These are phyloP conservation scores for Myxocyprinus asiaticus DNA, from an alignment of 2,113 vertebrate species.

Conservation along the genomic window DNA sequence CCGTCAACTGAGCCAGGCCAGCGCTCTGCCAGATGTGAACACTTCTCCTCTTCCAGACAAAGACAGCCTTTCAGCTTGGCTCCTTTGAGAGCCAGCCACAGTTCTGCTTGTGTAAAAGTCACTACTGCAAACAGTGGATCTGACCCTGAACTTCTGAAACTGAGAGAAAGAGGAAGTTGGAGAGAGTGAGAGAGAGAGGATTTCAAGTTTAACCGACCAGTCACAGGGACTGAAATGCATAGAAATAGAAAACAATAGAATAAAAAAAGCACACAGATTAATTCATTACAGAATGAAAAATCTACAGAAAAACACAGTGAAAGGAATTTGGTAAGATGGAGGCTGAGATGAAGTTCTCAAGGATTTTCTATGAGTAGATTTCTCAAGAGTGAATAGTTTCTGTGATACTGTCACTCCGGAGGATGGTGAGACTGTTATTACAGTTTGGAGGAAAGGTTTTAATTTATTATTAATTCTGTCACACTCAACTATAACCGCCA, in stretches of 20 bases:
- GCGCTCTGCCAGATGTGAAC: conserved; percentile 49
- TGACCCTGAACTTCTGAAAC: conserved; percentile 42
- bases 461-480: conserved; percentile 47
- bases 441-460: conserved; percentile 39
- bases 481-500: background rate
- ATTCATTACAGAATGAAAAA: conserved; percentile 28
- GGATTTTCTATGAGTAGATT: conserved; percentile 14
- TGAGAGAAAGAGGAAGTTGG: conserved; percentile 8
- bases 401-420: background rate
- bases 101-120: conserved; percentile 48
- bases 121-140: conserved; percentile 37
- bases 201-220: conserved; percentile 19
- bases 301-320: background rate
- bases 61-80: conserved; percentile 38
- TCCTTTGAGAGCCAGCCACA: conserved; percentile 32
- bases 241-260: background rate
- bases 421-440: conserved; percentile 44
- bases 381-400: conserved; percentile 7
- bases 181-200: conserved; percentile 3
- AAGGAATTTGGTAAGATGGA: background rate
- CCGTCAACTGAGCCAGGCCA: conserved; percentile 18
- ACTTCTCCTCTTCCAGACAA: conserved; percentile 38
- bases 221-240: background rate
- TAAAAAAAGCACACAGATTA: conserved; percentile 23
- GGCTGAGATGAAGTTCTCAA: background rate